These are phyloP conservation scores for Xenopus laevis DNA, from an alignment of 2,113 vertebrate genomes.

Conservation along the genomic window DNA sequence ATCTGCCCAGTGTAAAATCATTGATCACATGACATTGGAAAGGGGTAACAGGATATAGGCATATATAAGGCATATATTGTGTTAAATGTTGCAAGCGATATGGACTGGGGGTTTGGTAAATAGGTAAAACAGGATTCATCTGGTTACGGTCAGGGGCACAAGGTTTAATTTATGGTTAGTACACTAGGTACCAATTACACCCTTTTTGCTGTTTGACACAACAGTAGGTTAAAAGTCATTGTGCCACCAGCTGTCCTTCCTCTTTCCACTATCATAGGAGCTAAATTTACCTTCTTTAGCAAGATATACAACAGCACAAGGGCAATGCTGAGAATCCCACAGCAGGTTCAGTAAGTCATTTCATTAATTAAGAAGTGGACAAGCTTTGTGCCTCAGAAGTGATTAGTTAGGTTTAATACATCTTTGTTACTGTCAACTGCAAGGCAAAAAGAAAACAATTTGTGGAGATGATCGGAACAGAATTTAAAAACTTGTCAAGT, in stretches of 20 bases:
- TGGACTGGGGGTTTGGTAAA: too few relatives aligned
- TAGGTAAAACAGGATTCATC: too few relatives aligned
- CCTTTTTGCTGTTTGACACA: not conserved
- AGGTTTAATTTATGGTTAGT: too few relatives aligned
- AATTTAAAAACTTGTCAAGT: constrained; percentile 39
- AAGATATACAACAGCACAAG: not conserved
- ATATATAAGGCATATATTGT: too few relatives aligned
- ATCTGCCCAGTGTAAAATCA: too few relatives aligned
- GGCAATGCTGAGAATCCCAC: not conserved
- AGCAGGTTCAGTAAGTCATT: constrained; percentile 15
- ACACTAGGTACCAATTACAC: too few relatives aligned
- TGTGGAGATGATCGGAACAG: constrained; percentile 34
- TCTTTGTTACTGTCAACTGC: constrained; percentile 25
- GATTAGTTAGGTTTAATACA: constrained; percentile 10
- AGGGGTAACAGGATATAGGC: too few relatives aligned
- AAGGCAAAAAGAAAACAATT: constrained; percentile 30
- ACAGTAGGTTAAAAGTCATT: not conserved
- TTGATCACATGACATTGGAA: too few relatives aligned
- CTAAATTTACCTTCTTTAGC: not conserved
- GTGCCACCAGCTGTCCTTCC: not conserved
- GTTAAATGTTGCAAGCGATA: too few relatives aligned
- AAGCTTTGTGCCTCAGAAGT: not conserved
- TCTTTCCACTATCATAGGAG: not conserved
- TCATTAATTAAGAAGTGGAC: constrained; percentile 19
- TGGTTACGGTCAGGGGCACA: too few relatives aligned